Evolutionary conservation across 2,113 vertebrate species (phyloP).

Genomic region (Eonycteris spelaea): DNA sequence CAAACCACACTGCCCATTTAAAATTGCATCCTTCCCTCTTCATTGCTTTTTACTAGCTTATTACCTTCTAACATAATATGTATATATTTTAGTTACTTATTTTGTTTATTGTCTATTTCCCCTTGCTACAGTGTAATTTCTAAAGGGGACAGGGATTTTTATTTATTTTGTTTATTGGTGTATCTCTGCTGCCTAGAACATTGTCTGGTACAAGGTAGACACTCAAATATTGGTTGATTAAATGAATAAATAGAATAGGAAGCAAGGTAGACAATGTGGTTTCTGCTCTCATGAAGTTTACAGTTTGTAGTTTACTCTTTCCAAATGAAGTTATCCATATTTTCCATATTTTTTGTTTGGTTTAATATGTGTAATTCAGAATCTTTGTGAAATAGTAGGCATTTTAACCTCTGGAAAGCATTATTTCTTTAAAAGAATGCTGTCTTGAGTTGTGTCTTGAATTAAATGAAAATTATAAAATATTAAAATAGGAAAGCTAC

Average conservation of each 20-base stretch:
- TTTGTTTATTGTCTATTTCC: neutral
- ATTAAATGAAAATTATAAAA: neutral
- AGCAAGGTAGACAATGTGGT: neutral
- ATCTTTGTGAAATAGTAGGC: neutral
- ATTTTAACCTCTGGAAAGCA: constrained; percentile 51
- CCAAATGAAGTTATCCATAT: neutral
- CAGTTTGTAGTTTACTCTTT: constrained; percentile 1
- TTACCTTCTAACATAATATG: neutral
- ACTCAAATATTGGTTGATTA: neutral
- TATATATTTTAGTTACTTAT: neutral
- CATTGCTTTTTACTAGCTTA: neutral
- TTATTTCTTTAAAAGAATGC: constrained; percentile 1
- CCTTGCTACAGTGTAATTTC: neutral
- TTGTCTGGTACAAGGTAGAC: neutral
- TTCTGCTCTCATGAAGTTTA: neutral
- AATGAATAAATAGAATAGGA: constrained; percentile 15
- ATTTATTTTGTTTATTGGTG: neutral
- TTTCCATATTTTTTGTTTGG: neutral
- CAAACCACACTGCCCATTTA: neutral
- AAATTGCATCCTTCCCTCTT: neutral
- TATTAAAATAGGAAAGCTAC: neutral
- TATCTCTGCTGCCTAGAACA: neutral
- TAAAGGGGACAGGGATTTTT: neutral
- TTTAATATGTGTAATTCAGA: constrained; percentile 23
- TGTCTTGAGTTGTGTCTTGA: neutral